A percentile compares a stretch with the other conserved stretches of the same genome.
phyloP scores from a whole-genome alignment of 2,888 invertebrate genomes.

The Drosophila multiciliata region DNA sequence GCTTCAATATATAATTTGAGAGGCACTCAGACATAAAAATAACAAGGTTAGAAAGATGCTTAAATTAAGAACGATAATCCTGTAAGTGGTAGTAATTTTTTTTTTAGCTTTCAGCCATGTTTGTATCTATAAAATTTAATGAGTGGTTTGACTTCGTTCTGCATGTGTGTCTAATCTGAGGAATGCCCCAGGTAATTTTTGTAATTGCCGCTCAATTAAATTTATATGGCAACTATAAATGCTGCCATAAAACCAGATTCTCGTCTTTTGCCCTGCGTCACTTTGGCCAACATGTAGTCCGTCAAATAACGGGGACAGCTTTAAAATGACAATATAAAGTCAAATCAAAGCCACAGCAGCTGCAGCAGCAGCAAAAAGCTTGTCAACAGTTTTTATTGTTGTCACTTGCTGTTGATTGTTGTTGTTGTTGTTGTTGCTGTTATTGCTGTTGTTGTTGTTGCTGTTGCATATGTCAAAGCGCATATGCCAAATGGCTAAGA shows the following conservation, averaged over 20 bases:
- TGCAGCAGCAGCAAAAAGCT: slow-evolving; percentile 42
- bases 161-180: background rate
- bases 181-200: background rate
- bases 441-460: slow-evolving; percentile 2
- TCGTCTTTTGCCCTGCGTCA: background rate
- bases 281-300: slow-evolving; percentile 7
- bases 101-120: background rate
- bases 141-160: background rate
- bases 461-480: slow-evolving; percentile 7
- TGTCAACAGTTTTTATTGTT: slow-evolving; percentile 55
- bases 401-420: slow-evolving; percentile 2
- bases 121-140: background rate
- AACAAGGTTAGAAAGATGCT: background rate
- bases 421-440: background rate
- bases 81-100: background rate
- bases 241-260: background rate
- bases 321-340: slow-evolving; percentile 61
- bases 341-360: slow-evolving; percentile 64
- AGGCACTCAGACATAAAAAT: background rate
- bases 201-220: slow-evolving; percentile 15
- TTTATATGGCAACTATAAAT: slow-evolving; percentile 3
- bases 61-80: background rate
- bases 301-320: slow-evolving; percentile 29
- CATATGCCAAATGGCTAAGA: slow-evolving; percentile 22
- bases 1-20: background rate